Evolutionary conservation across 1,140 invertebrate genomes (phyloP).

Genomic region (Drosophila pallidifrons): DNA sequence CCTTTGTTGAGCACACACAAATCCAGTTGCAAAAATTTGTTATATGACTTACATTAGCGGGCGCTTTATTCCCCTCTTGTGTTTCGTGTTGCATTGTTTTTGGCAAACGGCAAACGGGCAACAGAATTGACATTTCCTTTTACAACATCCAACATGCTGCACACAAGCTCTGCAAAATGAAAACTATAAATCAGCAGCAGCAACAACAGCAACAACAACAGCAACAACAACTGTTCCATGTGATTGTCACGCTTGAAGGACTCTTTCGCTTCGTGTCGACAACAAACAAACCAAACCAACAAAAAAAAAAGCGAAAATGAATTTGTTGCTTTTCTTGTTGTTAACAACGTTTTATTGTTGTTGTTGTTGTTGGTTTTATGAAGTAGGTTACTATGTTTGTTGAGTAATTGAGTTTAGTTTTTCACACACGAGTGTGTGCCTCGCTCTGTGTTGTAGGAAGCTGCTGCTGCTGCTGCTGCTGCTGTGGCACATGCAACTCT

Average conservation of each 20-base stretch:
- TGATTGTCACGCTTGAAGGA: constrained; percentile 83
- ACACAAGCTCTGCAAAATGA: constrained; percentile 76
- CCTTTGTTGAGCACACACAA: constrained; percentile 14
- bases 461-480: constrained; percentile 30
- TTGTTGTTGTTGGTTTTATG: constrained; percentile 60
- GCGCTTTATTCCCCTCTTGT: constrained; percentile 26
- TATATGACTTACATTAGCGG: constrained; percentile 74
- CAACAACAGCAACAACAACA: constrained; percentile 49
- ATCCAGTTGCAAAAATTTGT: constrained; percentile 66
- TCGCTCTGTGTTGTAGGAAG: constrained; percentile 65
- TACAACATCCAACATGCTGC: constrained; percentile 75
- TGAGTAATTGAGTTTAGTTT: constrained; percentile 83
- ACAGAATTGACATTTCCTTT: constrained; percentile 82
- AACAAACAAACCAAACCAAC: constrained; percentile 32
- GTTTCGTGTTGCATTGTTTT: constrained; percentile 62
- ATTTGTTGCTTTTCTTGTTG: constrained; percentile 81
- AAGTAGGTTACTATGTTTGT: constrained; percentile 83
- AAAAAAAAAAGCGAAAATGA: constrained; percentile 79
- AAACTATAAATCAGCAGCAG: constrained; percentile 80
- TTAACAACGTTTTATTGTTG: constrained; percentile 69
- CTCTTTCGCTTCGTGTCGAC: constrained; percentile 59
- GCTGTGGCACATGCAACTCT: constrained; percentile 65
- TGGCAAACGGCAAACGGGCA: constrained; percentile 78
- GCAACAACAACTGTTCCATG: constrained; percentile 69
- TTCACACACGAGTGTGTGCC: constrained; percentile 73